phyloP scores from a whole-genome alignment of 2,113 vertebrate species.

The Python bivittatus region DNA sequence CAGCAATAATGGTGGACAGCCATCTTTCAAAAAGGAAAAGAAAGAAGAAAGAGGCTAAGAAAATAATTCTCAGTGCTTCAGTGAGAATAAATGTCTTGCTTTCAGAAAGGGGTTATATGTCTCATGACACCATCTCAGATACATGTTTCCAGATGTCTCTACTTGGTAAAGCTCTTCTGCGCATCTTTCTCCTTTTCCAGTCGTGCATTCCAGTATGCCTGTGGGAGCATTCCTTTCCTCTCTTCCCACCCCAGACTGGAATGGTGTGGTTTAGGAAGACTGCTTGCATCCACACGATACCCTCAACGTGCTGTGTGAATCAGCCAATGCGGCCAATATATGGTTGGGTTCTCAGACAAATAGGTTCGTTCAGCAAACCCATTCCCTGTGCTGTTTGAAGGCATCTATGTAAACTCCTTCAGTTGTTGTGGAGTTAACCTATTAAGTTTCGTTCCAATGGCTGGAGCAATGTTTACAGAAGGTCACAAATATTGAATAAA shows the following conservation, averaged over 20 bases:
- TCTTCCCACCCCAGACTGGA: background rate
- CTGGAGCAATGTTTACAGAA: background rate
- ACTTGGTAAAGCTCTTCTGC: constrained; percentile 7
- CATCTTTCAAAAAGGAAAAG: background rate
- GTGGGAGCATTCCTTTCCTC: background rate
- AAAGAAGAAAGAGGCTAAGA: constrained; percentile 3
- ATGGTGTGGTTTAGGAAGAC: background rate
- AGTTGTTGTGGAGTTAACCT: background rate
- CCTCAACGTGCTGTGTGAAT: background rate
- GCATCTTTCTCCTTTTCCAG: fast-evolving
- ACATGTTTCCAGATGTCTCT: constrained; percentile 61
- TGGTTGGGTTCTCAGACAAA: background rate
- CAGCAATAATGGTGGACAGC: fast-evolving
- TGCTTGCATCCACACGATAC: background rate
- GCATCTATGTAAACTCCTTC: background rate
- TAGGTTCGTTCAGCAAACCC: background rate
- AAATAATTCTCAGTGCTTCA: background rate
- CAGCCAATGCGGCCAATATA: background rate
- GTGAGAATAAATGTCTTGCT: constrained; percentile 37
- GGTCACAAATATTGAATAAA: background rate
- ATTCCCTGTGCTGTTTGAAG: background rate
- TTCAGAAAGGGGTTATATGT: constrained; percentile 8
- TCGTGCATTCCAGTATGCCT: background rate
- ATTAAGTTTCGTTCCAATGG: background rate
- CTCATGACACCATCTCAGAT: constrained; percentile 36